Conservation (phyloP, 2,888 invertebrate genomes). For the Phengaris arion region DNA sequence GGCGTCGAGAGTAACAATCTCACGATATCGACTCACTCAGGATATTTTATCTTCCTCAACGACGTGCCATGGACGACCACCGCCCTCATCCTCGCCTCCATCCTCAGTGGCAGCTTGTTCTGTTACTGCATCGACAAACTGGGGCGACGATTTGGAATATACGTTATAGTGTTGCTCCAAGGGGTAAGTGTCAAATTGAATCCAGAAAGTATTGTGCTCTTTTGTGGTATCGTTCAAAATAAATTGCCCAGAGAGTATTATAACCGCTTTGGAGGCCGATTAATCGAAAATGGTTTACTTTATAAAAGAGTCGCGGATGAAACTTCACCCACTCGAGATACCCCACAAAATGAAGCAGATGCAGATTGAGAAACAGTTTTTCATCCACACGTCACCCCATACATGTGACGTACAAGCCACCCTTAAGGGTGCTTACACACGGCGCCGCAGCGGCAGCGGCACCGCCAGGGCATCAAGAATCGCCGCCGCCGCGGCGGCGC, state of each 20-base stretch:
- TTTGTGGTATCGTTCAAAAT: no score
- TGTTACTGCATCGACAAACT: conserved; percentile 51
- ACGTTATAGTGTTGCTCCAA: conserved; percentile 58
- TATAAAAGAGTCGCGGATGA: no score
- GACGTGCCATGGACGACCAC: conserved; percentile 58
- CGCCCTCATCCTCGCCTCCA: conserved; percentile 51
- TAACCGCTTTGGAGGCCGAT: background rate
- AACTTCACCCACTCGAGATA: no score
- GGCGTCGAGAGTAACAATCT: conserved; percentile 59
- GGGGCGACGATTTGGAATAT: conserved; percentile 57
- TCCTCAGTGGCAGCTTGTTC: conserved; percentile 49
- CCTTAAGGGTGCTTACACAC: no score
- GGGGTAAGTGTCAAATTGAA: conserved; percentile 52
- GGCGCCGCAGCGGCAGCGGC: no score
- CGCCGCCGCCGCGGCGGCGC: no score
- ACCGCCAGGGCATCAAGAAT: no score
- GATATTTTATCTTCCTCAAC: conserved; percentile 49
- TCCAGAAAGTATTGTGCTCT: background rate
- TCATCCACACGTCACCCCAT: no score
- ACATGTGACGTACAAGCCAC: no score
- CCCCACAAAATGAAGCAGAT: no score
- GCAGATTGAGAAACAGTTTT: no score
- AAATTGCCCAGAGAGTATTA: background rate
- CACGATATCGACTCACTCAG: conserved; percentile 53
- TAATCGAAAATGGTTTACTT: no score